Conservation (phyloP, 2,797 vertebrate species). For the Myotis planiceps region DNA sequence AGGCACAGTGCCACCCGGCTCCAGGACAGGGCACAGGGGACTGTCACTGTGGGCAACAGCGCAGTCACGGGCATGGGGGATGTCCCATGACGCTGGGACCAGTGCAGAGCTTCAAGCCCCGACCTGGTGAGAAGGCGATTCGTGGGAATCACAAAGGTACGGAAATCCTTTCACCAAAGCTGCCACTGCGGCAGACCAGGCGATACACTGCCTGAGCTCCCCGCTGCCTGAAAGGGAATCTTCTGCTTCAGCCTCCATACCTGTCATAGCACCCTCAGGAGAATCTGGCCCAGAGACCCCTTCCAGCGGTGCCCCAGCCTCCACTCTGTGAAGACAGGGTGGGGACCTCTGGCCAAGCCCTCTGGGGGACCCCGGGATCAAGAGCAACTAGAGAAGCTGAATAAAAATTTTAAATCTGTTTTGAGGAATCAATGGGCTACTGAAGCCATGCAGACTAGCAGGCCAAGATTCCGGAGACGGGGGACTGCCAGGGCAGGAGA, state of each 20-base stretch:
- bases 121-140: background rate
- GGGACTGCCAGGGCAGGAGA: background rate
- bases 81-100: background rate
- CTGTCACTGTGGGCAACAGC: background rate
- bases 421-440: background rate
- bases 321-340: fast-evolving
- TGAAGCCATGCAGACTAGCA: fast-evolving
- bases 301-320: background rate
- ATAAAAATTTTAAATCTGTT: background rate
- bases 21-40: background rate
- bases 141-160: background rate
- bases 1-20: background rate
- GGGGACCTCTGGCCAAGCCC: background rate
- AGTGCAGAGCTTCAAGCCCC: background rate
- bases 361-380: too few relatives aligned
- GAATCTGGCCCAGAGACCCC: background rate
- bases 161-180: background rate
- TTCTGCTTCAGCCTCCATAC: background rate
- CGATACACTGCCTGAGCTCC: background rate
- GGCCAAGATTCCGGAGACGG: background rate
- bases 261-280: background rate
- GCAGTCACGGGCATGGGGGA: background rate
- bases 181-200: background rate
- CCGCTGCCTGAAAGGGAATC: background rate
- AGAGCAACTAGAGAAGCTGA: background rate